Conservation (phyloP, 92 coral and sea anemone species). For the Isaurus tuberculatus region DNA sequence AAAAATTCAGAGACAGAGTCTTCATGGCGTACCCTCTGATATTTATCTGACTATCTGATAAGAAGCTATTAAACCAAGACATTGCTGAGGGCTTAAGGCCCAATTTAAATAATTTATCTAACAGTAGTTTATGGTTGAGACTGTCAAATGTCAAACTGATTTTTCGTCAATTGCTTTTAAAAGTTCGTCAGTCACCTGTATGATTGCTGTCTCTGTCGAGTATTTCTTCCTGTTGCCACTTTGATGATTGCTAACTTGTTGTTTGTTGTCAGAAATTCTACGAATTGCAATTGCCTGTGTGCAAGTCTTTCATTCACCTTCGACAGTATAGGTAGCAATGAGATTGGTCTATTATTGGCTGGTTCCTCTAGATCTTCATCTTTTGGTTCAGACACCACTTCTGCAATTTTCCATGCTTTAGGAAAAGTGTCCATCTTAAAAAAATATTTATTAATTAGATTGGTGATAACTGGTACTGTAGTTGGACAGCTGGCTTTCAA, state of each 20-base stretch:
- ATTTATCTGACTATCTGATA: conserved; percentile 33
- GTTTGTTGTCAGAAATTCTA: conserved; percentile 26
- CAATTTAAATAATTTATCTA: conserved; percentile 4
- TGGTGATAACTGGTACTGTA: conserved; percentile 28
- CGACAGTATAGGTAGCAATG: conserved; percentile 51
- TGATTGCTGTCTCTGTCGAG: conserved; percentile 57
- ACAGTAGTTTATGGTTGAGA: conserved; percentile 31
- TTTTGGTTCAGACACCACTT: conserved; percentile 35
- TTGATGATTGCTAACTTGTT: conserved; percentile 51
- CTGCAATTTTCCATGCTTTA: conserved; percentile 52
- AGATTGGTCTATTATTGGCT: conserved; percentile 50
- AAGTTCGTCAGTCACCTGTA: conserved; percentile 46
- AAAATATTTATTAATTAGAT: conserved; percentile 30
- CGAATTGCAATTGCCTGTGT: conserved; percentile 43
- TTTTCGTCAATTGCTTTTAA: conserved; percentile 42
- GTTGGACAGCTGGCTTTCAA: conserved; percentile 52
- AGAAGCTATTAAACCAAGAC: conserved; percentile 54
- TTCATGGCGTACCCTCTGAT: background rate
- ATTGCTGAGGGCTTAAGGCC: conserved; percentile 34
- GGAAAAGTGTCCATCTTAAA: conserved; percentile 46
- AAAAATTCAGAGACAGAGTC: background rate
- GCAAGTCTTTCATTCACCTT: conserved; percentile 53
- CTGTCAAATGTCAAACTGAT: conserved; percentile 47
- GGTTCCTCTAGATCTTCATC: conserved; percentile 43
- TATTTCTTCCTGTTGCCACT: conserved; percentile 57